A percentile compares a stretch with the other conserved stretches of the same genome.
phyloP scores from a whole-genome alignment of 2,888 invertebrate genomes.

The Hydrotaea cyrtoneurina region DNA sequence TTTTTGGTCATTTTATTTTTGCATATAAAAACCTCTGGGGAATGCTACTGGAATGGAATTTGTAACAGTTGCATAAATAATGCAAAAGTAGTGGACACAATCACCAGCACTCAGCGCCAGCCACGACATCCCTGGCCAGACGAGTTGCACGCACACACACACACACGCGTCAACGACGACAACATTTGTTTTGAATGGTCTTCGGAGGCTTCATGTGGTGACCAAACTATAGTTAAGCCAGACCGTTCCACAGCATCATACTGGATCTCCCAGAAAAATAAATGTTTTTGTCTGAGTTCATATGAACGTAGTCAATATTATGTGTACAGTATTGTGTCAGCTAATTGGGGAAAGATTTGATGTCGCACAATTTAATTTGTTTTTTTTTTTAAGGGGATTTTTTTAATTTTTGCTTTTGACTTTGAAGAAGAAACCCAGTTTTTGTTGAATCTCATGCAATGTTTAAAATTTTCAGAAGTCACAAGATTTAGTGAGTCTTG shows the following conservation, averaged over 20 bases:
- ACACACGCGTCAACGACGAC: slow-evolving; percentile 54
- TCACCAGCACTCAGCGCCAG: neutral
- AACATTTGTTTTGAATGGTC: slow-evolving; percentile 68
- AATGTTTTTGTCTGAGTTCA: neutral
- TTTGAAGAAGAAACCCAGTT: too few species aligned
- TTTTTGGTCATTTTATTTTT: slow-evolving; percentile 44
- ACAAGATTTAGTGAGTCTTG: too few species aligned
- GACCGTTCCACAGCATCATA: neutral
- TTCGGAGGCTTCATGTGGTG: slow-evolving; percentile 56
- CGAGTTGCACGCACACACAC: neutral
- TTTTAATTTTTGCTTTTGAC: too few species aligned
- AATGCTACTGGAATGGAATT: slow-evolving; percentile 68
- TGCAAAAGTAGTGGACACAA: slow-evolving; percentile 52
- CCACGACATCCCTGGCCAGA: neutral
- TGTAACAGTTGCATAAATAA: slow-evolving; percentile 70
- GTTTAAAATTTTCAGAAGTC: too few species aligned
- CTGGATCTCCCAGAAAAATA: neutral
- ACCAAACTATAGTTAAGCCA: slow-evolving; percentile 24
- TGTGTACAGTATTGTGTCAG: neutral
- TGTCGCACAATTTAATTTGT: too few species aligned
- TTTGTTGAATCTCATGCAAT: too few species aligned
- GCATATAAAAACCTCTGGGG: slow-evolving; percentile 41
- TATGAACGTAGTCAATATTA: neutral
- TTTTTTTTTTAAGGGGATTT: too few species aligned
- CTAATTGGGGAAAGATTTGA: neutral